Evolutionary conservation across 2,113 vertebrate species (phyloP), one percentile per base, ranked within the genome.

Genomic region (Lamprologus tigripictilis): DNA sequence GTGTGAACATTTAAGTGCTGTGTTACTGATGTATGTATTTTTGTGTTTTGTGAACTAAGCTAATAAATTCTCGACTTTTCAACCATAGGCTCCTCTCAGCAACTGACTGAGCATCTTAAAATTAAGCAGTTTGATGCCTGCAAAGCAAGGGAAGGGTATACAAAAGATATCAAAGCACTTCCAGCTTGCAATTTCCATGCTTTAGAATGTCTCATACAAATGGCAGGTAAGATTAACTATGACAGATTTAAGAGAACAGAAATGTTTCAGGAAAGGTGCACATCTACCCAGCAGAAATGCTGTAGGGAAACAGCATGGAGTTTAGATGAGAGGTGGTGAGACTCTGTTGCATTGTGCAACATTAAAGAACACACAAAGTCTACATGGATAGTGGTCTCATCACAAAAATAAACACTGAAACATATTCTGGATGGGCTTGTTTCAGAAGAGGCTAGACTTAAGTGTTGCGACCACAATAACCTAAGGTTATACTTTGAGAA

Each of bases 311-410:
- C 35, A 40, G 19, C 11, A 3, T 40, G 35, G 5, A 40, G 63
- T 40, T 68, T 68, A 40, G 63, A 40, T 68, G 33, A 12, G 33
- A 66, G 19, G 33, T 37, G 1, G 0, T n/a, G 19, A 3, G 11
- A 1, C 63, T 68, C 63, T 23, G 35, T 68, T 68, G 11, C 12
- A 68, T 40, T 68, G 33, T 68, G 19, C 11, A 68, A 21, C 19
- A 68, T 21, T 40, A 23, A 40, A 8, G 19, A 68, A 14, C 63
- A 23, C 13, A 68, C 35, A 40, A 3, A 12, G 11, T 68, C 63
- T 68, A 68, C 1, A 4, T 40, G 63, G 35, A 68, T 0, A 0
- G n/a, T 40, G n/a, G 33, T 3, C n/a, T 68, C 63, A 68, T 37
- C 35, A 40, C n/a, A 40, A 68, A 40, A 68, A 3, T 68, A 68